Evolutionary conservation across 1,140 invertebrate species (phyloP).

Genomic region (Hycleus cichorii): DNA sequence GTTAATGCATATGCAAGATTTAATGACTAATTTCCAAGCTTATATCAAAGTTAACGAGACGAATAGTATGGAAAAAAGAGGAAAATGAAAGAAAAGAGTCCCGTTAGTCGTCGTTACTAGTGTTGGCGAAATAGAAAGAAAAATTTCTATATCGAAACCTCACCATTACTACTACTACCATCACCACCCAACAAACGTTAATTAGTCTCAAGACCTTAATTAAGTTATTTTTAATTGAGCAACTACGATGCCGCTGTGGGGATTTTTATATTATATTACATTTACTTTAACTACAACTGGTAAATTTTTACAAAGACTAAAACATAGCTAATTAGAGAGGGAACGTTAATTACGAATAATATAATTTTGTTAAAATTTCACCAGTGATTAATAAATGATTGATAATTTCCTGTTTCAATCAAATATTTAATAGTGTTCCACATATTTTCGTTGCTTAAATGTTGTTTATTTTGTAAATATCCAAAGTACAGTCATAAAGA

Average conservation of each 20-base stretch:
- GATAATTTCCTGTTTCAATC: no score
- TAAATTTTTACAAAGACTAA: conserved; percentile 14
- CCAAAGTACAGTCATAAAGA: no score
- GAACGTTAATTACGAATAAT: conserved; percentile 14
- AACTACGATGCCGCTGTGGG: conserved; percentile 19
- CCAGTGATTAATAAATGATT: no score
- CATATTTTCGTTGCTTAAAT: no score
- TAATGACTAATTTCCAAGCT: conserved; percentile 34
- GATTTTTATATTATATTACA: conserved; percentile 20
- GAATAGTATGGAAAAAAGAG: conserved; percentile 12
- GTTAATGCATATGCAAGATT: neutral
- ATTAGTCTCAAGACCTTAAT: conserved; percentile 58
- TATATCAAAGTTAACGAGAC: conserved; percentile 35
- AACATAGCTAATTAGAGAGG: conserved; percentile 18
- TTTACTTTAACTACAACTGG: conserved; percentile 4
- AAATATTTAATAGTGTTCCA: no score
- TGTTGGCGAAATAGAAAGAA: conserved; percentile 4
- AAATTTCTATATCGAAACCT: conserved; percentile 12
- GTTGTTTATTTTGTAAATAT: no score
- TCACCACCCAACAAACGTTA: conserved; percentile 27
- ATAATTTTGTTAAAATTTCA: conserved; percentile 16
- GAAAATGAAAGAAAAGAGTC: conserved; percentile 10
- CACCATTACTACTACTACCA: conserved; percentile 36
- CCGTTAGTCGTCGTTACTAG: no score
- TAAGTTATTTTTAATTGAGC: conserved; percentile 59